Evolutionary conservation across 2,113 vertebrate species (phyloP), one percentile per base, ranked within the genome.

Genomic region (Notothenia coriiceps): DNA sequence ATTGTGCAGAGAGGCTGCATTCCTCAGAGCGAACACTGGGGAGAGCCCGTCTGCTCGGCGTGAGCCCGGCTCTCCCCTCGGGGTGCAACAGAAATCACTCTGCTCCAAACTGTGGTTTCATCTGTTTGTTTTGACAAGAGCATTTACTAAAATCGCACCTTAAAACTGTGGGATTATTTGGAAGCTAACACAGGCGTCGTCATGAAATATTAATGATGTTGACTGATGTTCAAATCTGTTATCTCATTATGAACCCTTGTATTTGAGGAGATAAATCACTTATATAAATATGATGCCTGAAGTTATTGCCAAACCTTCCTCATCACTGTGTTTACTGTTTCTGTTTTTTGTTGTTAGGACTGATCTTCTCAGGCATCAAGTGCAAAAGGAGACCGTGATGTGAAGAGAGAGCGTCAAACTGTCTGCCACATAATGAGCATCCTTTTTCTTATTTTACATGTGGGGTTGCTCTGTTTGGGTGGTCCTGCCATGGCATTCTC

Each of bases 121-220:
- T 82, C 61, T 85, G 88, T 88, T 90, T 93, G 89, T 91, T 91
- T 83, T 87, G 85, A 91, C 85, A 90, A 79, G 77, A 71, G 73
- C 83, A 79, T 86, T 79, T 86, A 86, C 62, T 78, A 52, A 62
- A 76, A 78, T 82, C 46, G 1, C 63, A 85, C 75, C 69, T 80
- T 77, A 14, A 77, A 80, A 82, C 65, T 61, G 63, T 79, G 57
- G 72, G 63, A 79, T 84, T 47, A 44, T 63, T 66, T 74, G 72
- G 66, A 77, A 74, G 86, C 75, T 77, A 86, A 84, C 73, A 74
- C 20, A 55, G 15, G 56, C 10, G 12, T 46, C 68, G 60, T 74
- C 35, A 20, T 81, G 69, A 77, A 49, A 67, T 80, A 88, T 83
- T 40, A 83, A 44, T 52, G 18, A 74, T 63, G 83, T 29, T 77